phyloP scores from a whole-genome alignment of 2,888 invertebrate species.

The Chrysolina oricalcia region DNA sequence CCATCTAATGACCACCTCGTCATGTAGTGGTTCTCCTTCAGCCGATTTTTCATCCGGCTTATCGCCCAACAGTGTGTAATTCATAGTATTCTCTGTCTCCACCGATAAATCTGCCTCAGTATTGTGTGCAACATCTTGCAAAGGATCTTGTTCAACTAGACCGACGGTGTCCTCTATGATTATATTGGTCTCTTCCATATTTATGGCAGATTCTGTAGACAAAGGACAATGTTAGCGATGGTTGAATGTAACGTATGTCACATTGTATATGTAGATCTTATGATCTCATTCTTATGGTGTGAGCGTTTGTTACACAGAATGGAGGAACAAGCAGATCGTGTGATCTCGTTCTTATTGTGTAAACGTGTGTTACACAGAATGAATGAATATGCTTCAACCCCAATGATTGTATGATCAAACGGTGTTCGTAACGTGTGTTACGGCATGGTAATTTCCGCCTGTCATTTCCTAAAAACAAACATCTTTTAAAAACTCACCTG shows the following conservation, averaged over 20 bases:
- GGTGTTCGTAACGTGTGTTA: not conserved
- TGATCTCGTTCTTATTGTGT: not conserved
- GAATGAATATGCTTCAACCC: no score
- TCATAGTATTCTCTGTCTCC: not conserved
- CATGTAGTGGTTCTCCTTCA: not conserved
- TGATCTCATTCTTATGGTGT: no score
- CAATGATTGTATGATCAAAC: no score
- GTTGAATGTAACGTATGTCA: no score
- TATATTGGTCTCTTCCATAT: not conserved
- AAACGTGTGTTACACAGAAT: no score
- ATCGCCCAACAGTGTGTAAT: not conserved
- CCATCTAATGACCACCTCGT: not conserved
- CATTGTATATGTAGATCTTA: no score
- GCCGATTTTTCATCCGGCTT: not conserved
- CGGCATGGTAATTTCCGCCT: not conserved
- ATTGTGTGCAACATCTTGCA: not conserved
- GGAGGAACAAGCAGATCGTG: not conserved
- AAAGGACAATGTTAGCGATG: not conserved
- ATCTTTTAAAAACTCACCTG: not conserved
- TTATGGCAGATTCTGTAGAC: not conserved
- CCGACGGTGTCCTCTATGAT: not conserved
- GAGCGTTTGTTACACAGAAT: not conserved
- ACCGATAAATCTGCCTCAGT: not conserved
- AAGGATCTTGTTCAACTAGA: not conserved
- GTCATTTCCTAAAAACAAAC: no score